Evolutionary conservation across 2,797 vertebrate species (phyloP), one percentile per base, ranked within the genome.

Genomic region (Trematomus bernacchii): DNA sequence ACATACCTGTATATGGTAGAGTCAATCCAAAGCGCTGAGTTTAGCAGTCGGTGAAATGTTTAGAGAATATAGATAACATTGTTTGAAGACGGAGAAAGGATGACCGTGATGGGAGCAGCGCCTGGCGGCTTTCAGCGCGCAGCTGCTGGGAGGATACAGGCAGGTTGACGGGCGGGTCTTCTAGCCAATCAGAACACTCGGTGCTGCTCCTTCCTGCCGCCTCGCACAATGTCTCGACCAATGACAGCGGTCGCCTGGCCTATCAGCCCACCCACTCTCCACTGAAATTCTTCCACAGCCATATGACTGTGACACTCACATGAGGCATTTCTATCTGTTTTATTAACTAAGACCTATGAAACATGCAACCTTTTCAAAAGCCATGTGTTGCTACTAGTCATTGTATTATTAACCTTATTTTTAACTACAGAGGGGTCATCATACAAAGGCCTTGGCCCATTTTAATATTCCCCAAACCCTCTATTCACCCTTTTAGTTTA

Each of bases 131-230:
- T 75, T 76, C 76, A 78, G 63, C 37, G 87, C 86, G 83, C 88
- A 79, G 85, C 80, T 60, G 85, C 84, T 51, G 88, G 82, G 78
- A 82, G 70, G 76, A 86, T 16, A 30, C 66, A 12, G 46, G 9
- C 30, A 0, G 9, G 19, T 33, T 83, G 87, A 94, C 44, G 1
- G 50, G 55, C 87, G 23, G 67, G 0, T 3, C 1, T 3, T 13
- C 16, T 13, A 69, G 58, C 94, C 94, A 95, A 95, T 95, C 87
- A 77, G 50, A 9, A 3, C 15, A 14, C 33, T 8, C 16, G 44
- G 0, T 3, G 44, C 47, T 3, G 44, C 23, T 37, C 14, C 3
- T 19, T 55, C 5, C 23, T 0, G 21, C 3, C 0, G 23, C 21
- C 10, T 30, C 27, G 8, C 37, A 1, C 10, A 5, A 5, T 0